Percentiles rank a stretch among this genome's conserved stretches.
Evolutionary conservation across 1,140 invertebrate species (phyloP).

Genomic region (Glomeris maerens): DNA sequence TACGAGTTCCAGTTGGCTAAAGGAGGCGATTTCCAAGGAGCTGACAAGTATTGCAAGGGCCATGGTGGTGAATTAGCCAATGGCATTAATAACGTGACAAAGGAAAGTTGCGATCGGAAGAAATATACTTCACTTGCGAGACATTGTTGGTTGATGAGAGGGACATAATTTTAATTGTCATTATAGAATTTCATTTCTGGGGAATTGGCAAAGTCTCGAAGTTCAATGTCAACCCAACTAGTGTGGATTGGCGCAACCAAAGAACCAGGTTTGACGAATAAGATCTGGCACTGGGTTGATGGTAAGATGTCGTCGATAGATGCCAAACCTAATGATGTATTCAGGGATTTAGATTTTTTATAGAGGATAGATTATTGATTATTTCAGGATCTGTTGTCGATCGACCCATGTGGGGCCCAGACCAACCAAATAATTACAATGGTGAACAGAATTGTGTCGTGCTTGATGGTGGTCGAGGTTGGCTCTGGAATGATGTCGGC

Average conservation of each 20-base stretch:
- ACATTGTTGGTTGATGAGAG: not conserved
- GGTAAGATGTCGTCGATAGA: conserved; percentile 36
- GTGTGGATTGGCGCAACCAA: conserved; percentile 84
- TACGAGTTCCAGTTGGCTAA: conserved; percentile 66
- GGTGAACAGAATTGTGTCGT: conserved; percentile 88
- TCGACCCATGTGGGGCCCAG: conserved; percentile 73
- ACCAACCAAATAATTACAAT: conserved; percentile 90
- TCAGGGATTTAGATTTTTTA: not conserved
- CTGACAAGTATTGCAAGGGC: conserved; percentile 47
- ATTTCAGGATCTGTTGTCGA: conserved; percentile 52
- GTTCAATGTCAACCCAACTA: conserved; percentile 61
- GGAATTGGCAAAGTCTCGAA: conserved; percentile 62
- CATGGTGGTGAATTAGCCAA: conserved; percentile 59
- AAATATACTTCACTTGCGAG: not conserved
- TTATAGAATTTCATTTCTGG: conserved; percentile 44
- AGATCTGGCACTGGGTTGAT: conserved; percentile 80
- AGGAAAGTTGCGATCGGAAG: not conserved
- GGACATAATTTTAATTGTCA: not conserved
- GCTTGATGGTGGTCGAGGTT: conserved; percentile 68
- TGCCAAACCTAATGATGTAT: no score
- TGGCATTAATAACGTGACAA: conserved; percentile 49
- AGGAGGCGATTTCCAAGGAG: conserved; percentile 64
- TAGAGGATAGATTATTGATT: not conserved
- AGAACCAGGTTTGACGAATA: conserved; percentile 60
- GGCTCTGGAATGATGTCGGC: conserved; percentile 89